phyloP scores from a whole-genome alignment of 2,797 vertebrate genomes.

The Salarias fasciatus region DNA sequence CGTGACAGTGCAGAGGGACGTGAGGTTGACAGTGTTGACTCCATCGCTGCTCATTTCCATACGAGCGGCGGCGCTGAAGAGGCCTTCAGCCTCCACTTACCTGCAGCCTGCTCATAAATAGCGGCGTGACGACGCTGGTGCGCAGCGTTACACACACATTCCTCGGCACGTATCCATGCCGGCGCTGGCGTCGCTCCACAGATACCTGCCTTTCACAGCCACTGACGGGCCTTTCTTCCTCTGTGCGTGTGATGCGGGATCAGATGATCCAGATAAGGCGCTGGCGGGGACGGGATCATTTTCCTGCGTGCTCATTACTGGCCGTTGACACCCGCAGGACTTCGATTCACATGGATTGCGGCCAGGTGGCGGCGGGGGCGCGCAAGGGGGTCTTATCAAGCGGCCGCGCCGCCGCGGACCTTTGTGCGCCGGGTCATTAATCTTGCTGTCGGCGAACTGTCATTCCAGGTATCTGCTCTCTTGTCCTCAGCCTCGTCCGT shows the following conservation, averaged over 20 bases:
- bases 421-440: conserved; percentile 73
- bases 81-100: conserved; percentile 65
- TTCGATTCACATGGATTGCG: conserved; percentile 65
- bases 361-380: conserved; percentile 48
- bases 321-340: conserved; percentile 56
- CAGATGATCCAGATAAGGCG: conserved; percentile 57
- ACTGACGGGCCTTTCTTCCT: conserved; percentile 60
- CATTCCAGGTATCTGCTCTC: conserved; percentile 51
- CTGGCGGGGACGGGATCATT: conserved; percentile 26
- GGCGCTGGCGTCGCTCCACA: conserved; percentile 58
- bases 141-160: conserved; percentile 16
- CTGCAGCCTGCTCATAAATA: conserved; percentile 54
- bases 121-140: conserved; percentile 1
- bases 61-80: conserved; percentile 59
- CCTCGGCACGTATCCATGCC: conserved; percentile 14
- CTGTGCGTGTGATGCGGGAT: conserved; percentile 54
- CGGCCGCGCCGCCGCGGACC: conserved; percentile 49
- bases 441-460: conserved; percentile 72
- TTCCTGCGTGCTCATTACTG: conserved; percentile 60
- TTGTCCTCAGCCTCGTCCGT: conserved; percentile 23
- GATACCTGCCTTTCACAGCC: conserved; percentile 55
- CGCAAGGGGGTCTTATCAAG: conserved; percentile 66
- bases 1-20: conserved; percentile 62
- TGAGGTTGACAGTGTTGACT: conserved; percentile 68
- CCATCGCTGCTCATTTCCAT: conserved; percentile 79